phyloP scores from a whole-genome alignment of 2,113 vertebrate species.

The Psettodes erumei region DNA sequence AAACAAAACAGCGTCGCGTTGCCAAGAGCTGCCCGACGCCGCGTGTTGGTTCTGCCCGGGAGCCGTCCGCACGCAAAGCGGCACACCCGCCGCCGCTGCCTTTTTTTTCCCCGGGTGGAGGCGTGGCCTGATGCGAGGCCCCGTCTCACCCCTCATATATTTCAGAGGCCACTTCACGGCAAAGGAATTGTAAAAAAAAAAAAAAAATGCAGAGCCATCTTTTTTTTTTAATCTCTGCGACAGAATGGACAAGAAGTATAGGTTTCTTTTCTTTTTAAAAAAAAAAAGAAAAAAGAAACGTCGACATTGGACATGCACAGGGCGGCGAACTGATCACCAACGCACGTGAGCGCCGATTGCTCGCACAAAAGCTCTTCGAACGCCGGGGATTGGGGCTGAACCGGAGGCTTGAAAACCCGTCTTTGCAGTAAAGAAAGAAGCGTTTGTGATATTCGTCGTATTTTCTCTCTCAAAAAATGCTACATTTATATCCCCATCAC shows the following conservation, averaged over 20 bases:
- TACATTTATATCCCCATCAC: slow-evolving; percentile 23
- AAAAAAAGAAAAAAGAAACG: background rate
- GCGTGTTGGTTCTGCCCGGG: slow-evolving; percentile 1
- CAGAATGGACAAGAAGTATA: background rate
- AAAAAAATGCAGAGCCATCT: background rate
- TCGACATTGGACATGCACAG: background rate
- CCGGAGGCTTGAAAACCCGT: background rate
- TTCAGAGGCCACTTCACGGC: too few species aligned
- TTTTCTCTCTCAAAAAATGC: slow-evolving; percentile 12
- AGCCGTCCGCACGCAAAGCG: background rate
- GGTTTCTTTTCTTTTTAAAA: background rate
- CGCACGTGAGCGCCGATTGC: slow-evolving; percentile 6
- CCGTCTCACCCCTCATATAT: too few species aligned
- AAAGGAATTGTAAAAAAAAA: background rate
- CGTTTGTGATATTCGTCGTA: too few species aligned
- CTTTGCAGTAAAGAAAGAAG: background rate
- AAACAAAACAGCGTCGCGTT: slow-evolving; percentile 5
- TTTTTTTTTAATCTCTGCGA: background rate
- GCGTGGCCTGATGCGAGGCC: background rate
- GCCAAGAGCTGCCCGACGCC: background rate
- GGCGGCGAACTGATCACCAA: background rate
- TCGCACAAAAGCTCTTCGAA: background rate
- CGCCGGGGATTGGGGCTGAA: background rate
- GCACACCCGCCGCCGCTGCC: background rate
- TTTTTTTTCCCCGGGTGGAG: background rate